Evolutionary conservation across 2,113 vertebrate genomes (phyloP).

Genomic region (Rhineura floridana): DNA sequence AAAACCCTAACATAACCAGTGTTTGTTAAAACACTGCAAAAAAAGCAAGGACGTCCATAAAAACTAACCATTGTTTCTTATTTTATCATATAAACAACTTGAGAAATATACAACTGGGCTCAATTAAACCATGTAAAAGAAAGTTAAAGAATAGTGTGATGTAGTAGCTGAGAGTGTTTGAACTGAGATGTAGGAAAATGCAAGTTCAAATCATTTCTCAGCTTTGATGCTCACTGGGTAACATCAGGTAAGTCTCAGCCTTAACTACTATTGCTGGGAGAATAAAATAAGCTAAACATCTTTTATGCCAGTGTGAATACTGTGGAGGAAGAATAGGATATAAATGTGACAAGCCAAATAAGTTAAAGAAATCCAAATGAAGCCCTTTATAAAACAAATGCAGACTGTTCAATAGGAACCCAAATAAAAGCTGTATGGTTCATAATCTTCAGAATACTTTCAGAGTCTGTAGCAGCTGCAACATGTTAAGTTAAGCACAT

Average conservation of each 20-base stretch:
- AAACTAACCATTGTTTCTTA: not conserved
- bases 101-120: not conserved
- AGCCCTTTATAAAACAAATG: not conserved
- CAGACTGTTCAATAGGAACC: not conserved
- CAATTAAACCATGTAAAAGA: not conserved
- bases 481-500: not conserved
- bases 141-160: not conserved
- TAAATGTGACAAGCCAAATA: not conserved
- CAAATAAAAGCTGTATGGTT: not conserved
- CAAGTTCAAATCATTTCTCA: not conserved
- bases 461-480: not conserved
- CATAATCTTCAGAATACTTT: not conserved
- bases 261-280: not conserved
- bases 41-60: not conserved
- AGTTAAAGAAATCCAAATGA: not conserved
- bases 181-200: too few species aligned
- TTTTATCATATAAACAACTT: not conserved
- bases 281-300: not conserved
- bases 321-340: not conserved
- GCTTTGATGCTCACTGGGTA: not conserved
- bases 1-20: not conserved
- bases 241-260: not conserved
- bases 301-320: not conserved
- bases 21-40: not conserved
- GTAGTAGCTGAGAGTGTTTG: not conserved